These are phyloP conservation scores for Raphicerus campestris DNA, from an alignment of 2,113 vertebrate species.

Conservation along the genomic window DNA sequence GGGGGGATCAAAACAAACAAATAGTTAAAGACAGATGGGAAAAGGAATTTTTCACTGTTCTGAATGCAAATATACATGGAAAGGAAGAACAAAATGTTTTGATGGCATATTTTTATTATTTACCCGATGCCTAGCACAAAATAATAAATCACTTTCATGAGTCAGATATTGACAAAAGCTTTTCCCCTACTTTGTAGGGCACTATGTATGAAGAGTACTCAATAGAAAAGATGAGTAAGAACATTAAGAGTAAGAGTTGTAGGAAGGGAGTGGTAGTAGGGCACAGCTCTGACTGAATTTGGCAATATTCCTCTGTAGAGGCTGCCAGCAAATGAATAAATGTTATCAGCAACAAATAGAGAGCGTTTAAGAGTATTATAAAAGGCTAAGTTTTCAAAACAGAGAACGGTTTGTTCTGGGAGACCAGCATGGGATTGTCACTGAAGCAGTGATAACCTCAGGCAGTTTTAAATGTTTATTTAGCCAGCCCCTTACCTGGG, in stretches of 20 bases:
- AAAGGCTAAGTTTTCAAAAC: constrained; percentile 13
- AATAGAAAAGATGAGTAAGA: background rate
- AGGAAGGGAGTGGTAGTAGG: fast-evolving
- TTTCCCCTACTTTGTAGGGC: background rate
- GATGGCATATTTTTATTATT: background rate
- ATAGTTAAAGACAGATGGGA: constrained; percentile 35
- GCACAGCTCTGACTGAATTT: background rate
- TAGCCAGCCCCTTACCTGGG: background rate
- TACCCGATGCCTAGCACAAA: background rate
- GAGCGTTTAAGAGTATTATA: background rate
- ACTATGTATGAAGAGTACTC: background rate
- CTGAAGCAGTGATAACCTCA: background rate
- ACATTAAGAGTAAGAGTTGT: background rate
- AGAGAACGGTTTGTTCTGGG: background rate
- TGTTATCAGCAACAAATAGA: background rate
- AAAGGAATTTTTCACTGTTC: constrained; percentile 4
- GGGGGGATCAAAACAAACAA: background rate
- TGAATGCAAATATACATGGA: constrained; percentile 7
- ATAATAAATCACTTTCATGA: background rate
- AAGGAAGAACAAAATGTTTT: background rate
- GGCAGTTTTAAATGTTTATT: background rate
- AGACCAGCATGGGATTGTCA: background rate
- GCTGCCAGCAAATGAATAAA: background rate
- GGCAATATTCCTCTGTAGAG: background rate
- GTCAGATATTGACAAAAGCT: background rate